Evolutionary conservation across 53 echinoderm and acorn worm genomes (phyloP), one percentile per base, ranked within the genome.

Genomic region (Holothuria leucospilota): DNA sequence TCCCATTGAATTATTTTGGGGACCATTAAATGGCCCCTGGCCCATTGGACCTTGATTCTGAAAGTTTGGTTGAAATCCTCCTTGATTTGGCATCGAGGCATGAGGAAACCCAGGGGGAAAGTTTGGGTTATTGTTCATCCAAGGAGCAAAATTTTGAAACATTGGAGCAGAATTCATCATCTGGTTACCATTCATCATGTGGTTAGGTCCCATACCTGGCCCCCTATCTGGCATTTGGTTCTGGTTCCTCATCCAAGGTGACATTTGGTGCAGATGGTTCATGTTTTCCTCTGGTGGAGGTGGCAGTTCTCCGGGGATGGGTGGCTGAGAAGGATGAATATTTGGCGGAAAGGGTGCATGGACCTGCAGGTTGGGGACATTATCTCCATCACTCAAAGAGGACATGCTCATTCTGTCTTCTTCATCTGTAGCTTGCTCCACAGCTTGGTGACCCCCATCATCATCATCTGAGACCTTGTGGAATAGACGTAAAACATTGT

Each of bases 401-500:
- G 96, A 96, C 87, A 96, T 86, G 69, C 96, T 96, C 96, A 96
- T 96, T 25, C 92, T 89, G 69, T 96, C 96, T 40, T 95, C 95
- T 14, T 93, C 93, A 81, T 96, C 96, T 29, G 91, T 89, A 20
- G 68, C 92, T 13, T 71, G 75, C 51, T 89, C 92, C 86, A 86
- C 82, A 16, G 67, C 68, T 21, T 71, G 39, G 21, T 62, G 53
- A 63, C 59, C 84, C 9, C 59, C 61, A 59, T 80, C 80, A 18
- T 80, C 61, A 23, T 59, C 80, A 34, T 80, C 80, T 5, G 80
- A 61, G 10, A 80, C 61, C 80, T 80, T 28, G 16, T 1, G 20
- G 56, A 38, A 80, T 66, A 2, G 67, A 28, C 1, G 21, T 23
- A 66, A 28, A 28, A 20, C 1, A 66, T 7, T 26, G 0, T n/a